Conservation (phyloP, 1,140 invertebrate species). For the Drosophila carrolli region DNA sequence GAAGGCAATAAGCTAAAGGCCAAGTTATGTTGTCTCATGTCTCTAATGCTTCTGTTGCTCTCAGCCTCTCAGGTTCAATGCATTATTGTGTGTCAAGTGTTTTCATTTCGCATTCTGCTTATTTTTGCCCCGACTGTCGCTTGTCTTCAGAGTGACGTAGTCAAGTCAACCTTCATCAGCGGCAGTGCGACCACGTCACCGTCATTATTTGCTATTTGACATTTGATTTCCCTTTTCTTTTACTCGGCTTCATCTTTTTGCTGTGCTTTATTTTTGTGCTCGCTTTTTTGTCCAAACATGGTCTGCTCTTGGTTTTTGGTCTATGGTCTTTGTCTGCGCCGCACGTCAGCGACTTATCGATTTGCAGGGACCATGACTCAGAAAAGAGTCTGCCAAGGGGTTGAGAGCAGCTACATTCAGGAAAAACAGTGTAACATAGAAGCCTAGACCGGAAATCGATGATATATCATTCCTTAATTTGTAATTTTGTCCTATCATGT, state of each 20-base stretch:
- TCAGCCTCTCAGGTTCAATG: constrained; percentile 62
- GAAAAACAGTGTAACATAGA: constrained; percentile 10
- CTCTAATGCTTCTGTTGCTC: constrained; percentile 11
- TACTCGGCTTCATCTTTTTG: constrained; percentile 2
- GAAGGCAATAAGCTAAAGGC: constrained; percentile 67
- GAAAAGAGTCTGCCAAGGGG: constrained; percentile 48
- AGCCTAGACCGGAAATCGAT: constrained; percentile 17
- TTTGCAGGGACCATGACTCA: constrained; percentile 73
- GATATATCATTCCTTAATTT: not conserved
- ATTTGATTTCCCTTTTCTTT: constrained; percentile 70
- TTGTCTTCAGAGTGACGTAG: constrained; percentile 51
- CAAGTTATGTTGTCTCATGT: constrained; percentile 66
- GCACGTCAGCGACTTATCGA: constrained; percentile 75
- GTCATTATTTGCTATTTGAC: constrained; percentile 74
- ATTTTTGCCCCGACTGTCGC: constrained; percentile 8
- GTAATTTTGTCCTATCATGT: not conserved
- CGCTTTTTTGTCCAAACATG: constrained; percentile 52
- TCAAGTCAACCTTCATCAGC: constrained; percentile 71
- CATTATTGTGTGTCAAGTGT: constrained; percentile 74
- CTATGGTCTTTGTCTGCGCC: constrained; percentile 55
- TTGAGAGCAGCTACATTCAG: constrained; percentile 11
- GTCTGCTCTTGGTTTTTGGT: constrained; percentile 55
- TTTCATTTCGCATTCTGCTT: constrained; percentile 56
- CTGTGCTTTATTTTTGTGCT: constrained; percentile 19
- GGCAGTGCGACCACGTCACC: constrained; percentile 61